These are phyloP conservation scores for Pseudomyrmex flavicornis DNA, from an alignment of 1,140 invertebrate species.

Conservation along the genomic window DNA sequence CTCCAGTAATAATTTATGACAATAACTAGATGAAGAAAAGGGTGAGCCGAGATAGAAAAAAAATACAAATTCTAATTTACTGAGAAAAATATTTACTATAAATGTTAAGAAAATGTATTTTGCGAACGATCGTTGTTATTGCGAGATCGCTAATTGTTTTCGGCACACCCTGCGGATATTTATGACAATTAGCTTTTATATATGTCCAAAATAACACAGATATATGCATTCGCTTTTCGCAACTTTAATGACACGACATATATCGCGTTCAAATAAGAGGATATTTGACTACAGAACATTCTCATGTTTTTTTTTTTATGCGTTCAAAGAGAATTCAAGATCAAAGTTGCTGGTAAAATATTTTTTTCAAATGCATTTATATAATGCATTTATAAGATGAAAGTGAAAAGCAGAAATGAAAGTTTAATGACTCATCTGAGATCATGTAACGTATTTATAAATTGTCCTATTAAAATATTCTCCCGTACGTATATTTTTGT, in stretches of 20 bases:
- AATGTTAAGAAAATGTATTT: slow-evolving; percentile 1
- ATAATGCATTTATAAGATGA: not conserved
- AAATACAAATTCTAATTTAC: slow-evolving; percentile 11
- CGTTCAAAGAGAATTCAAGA: not conserved
- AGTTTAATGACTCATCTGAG: slow-evolving; percentile 18
- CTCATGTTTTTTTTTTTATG: not conserved
- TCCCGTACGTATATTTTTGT: slow-evolving; percentile 39
- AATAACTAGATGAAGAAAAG: slow-evolving; percentile 73
- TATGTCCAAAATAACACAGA: not conserved
- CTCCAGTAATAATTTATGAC: slow-evolving; percentile 80
- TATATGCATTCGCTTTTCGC: not conserved
- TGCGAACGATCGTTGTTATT: slow-evolving; percentile 13
- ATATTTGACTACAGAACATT: not conserved
- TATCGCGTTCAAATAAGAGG: not conserved
- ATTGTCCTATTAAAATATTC: slow-evolving; percentile 6
- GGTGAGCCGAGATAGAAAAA: slow-evolving; percentile 23
- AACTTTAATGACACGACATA: not conserved
- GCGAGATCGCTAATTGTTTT: slow-evolving; percentile 22
- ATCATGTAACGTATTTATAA: not conserved
- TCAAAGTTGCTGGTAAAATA: not conserved
- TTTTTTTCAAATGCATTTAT: not conserved
- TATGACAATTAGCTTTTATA: slow-evolving; percentile 64
- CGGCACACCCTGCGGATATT: slow-evolving; percentile 58
- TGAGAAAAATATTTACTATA: not conserved
- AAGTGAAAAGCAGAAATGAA: slow-evolving; percentile 10